Evolutionary conservation across 1,140 invertebrate species (phyloP), one percentile per base, ranked within the genome.

Genomic region (Drosophila paulistorum): DNA sequence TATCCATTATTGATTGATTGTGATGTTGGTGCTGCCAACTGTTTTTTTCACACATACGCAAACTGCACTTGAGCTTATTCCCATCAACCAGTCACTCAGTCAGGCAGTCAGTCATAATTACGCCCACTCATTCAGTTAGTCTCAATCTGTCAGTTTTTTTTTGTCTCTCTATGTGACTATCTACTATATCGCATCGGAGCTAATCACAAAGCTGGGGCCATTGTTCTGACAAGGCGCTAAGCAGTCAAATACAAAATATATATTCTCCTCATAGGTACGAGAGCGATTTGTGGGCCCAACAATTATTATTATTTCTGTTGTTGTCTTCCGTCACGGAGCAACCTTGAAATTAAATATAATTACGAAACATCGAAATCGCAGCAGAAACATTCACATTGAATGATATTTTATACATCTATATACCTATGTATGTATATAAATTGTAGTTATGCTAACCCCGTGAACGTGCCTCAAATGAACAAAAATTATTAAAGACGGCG

Each of bases 271-370:
- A 11, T 51, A 51, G n/a, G 6, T 51, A 23, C 20, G 45, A 10
- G 20, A 51, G 45, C 20, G 45, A 51, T 51, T 51, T 51, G 45
- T 51, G 45, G 57, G 30, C 67, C 62, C 72, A 39, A 42, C 81
- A 68, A 84, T 84, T 84, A 84, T 73, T 69, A 77, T 81, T 39
- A 39, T 39, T 39, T 39, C 37, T 39, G 10, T 39, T 79, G 68
- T 79, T 86, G 83, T 72, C 79, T 87, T 83, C 72, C 72, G 83
- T 65, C 70, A 42, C 64, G 69, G 55, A 48, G 71, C 74, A 87
- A 89, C 84, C 84, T 89, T 87, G 84, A 87, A 87, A 87, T 87
- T 87, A 87, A 87, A 89, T 84, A 87, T 84, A 87, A 87, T 87
- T 89, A 89, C 83, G 70, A 89, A 80, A 77, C 65, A 65, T 51